Evolutionary conservation across 2,113 vertebrate genomes (phyloP), one percentile per base, ranked within the genome.

Genomic region (Oreochromis spilurus): DNA sequence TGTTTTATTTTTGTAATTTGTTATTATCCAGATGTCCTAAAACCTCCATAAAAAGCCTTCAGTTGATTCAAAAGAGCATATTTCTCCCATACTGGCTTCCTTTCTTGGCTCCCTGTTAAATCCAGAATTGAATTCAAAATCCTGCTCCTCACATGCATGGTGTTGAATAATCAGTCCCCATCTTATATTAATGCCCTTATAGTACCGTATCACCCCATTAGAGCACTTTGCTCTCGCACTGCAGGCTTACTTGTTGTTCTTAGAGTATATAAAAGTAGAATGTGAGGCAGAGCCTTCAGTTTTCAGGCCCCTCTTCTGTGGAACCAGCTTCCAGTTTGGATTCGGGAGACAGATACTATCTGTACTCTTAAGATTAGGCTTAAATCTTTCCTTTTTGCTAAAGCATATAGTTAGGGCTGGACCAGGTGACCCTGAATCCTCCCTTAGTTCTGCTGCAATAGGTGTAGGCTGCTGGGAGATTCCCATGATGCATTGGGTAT

Each of bases 311-410:
- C 24, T 58, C 13, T 29, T 58, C 13, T 58, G 24, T 58, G 55
- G 55, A 58, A 58, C 24, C 55, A 58, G 55, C 24, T 58, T 58
- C 13, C 13, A 29, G 55, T 29, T 58, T 58, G 55, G 55, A 29
- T 58, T 58, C 3, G 2, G 7, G 55, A 58, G 55, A 29, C 55
- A 58, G 55, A 58, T 24, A 29, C 55, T 58, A 58, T 58, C 55
- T 58, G 0, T 0, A 58, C 26, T 58, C 0, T 31, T 58, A 58
- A 58, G 13, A 29, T 58, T 31, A 58, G 24, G 2, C 55, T 16
- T 58, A 29, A 31, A 5, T 9, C 24, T 17, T 58, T 58, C 26
- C 1, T 58, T 58, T 58, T 29, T 29, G 55, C 24, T 57, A 29
- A 29, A 57, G 7, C 1, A 29, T 29, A 57, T 58, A 9, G 24